Conservation (phyloP, 1,140 invertebrate genomes). For the Cydia strobilella region DNA sequence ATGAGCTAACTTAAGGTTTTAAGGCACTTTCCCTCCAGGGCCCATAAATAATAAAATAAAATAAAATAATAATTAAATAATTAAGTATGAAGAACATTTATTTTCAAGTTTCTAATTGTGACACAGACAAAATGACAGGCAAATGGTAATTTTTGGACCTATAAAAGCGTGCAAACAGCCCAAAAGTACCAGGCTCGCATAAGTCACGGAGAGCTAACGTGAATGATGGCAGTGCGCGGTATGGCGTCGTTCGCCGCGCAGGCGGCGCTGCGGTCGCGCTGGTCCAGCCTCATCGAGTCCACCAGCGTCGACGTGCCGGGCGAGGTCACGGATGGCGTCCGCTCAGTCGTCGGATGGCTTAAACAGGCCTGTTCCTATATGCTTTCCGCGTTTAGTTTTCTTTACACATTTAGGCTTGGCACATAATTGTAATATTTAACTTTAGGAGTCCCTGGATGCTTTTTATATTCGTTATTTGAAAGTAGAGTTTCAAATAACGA, state of each 20-base stretch:
- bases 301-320: constrained; percentile 83
- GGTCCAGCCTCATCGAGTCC: constrained; percentile 85
- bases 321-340: constrained; percentile 84
- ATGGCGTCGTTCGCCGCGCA: constrained; percentile 85
- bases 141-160: neutral
- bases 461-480: too few relatives aligned
- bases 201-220: neutral
- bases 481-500: too few relatives aligned
- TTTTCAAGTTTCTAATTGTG: too few relatives aligned
- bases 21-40: too few relatives aligned
- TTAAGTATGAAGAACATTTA: too few relatives aligned
- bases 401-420: too few relatives aligned
- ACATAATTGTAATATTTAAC: too few relatives aligned
- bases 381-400: neutral
- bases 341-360: constrained; percentile 87
- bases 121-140: too few relatives aligned
- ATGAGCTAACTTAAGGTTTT: too few relatives aligned
- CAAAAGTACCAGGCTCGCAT: constrained; percentile 2
- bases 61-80: too few relatives aligned
- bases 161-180: neutral
- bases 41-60: too few relatives aligned
- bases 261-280: constrained; percentile 83
- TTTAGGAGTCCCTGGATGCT: too few relatives aligned
- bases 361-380: constrained; percentile 65
- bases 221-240: constrained; percentile 44